Percentiles rank a stretch among this genome's conserved stretches.
phyloP scores from a whole-genome alignment of 1,140 invertebrate species.

The Stegodyphus dumicola region DNA sequence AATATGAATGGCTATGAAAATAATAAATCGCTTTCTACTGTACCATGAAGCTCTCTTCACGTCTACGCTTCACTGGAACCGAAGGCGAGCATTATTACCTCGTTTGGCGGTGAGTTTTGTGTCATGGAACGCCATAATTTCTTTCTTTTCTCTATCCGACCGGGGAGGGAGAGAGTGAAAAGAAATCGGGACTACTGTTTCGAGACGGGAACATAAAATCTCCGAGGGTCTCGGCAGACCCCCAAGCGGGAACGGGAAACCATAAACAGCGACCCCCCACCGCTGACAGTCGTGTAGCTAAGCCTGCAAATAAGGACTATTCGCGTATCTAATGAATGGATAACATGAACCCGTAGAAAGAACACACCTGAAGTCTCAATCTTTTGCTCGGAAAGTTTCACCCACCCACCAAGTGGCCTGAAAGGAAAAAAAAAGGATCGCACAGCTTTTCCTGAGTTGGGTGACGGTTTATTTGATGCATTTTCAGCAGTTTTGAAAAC shows the following conservation, averaged over 20 bases:
- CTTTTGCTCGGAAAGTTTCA: background rate
- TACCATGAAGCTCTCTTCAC: no score
- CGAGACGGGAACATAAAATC: no score
- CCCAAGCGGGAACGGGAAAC: slow-evolving; percentile 4
- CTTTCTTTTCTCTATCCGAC: background rate
- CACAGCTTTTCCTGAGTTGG: background rate
- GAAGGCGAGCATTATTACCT: background rate
- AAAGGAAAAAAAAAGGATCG: background rate
- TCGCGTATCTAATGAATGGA: slow-evolving; percentile 24
- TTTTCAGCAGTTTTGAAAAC: no score
- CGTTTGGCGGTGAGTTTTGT: background rate
- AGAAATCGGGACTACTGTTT: no score
- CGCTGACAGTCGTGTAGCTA: background rate
- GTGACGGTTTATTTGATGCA: no score
- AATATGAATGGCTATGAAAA: no score
- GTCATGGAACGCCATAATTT: background rate
- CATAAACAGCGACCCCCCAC: slow-evolving; percentile 35
- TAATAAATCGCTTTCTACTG: no score
- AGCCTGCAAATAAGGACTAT: background rate
- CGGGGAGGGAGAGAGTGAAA: background rate
- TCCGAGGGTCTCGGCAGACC: background rate
- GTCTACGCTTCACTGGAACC: background rate
- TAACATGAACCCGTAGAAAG: background rate
- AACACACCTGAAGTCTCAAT: slow-evolving; percentile 35
- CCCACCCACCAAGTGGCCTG: slow-evolving; percentile 31